Percentiles rank a stretch among this genome's conserved stretches.
Conservation (phyloP, 2,888 invertebrate genomes). For the Eristalis arbustorum region DNA sequence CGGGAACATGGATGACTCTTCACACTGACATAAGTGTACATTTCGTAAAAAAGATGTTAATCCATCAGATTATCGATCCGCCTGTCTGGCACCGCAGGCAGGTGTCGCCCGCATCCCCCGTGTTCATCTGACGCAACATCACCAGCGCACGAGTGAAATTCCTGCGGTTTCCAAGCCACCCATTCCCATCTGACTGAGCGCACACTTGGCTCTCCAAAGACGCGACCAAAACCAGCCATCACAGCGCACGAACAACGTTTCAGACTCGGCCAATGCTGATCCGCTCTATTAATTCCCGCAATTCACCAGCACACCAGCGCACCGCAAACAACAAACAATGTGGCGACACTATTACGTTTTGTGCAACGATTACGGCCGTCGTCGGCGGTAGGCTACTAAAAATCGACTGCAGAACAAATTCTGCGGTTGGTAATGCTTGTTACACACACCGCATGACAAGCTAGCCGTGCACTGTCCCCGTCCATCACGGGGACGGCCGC, state of each 20-base stretch:
- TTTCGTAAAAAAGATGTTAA: too few relatives aligned
- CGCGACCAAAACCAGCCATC: background rate
- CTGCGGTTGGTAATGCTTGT: slow-evolving; percentile 67
- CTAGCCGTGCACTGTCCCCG: slow-evolving; percentile 49
- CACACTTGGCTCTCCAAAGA: background rate
- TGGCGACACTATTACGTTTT: slow-evolving; percentile 53
- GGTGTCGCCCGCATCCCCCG: background rate
- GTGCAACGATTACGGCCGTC: slow-evolving; percentile 55
- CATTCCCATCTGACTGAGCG: background rate
- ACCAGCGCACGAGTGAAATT: slow-evolving; percentile 18
- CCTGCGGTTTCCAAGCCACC: slow-evolving; percentile 29
- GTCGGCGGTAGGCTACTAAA: slow-evolving; percentile 42
- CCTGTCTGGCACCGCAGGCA: background rate
- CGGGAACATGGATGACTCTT: too few relatives aligned
- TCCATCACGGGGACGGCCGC: slow-evolving; percentile 46
- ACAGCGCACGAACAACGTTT: background rate
- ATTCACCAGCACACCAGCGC: slow-evolving; percentile 43
- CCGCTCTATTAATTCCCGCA: slow-evolving; percentile 66
- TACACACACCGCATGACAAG: slow-evolving; percentile 55
- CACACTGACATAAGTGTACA: too few relatives aligned
- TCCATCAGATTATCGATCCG: too few relatives aligned
- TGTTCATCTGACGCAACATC: slow-evolving; percentile 10
- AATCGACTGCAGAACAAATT: slow-evolving; percentile 64
- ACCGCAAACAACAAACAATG: slow-evolving; percentile 55
- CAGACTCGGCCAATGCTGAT: slow-evolving; percentile 37